Base-by-base conservation (phyloP, 1,140 invertebrate genomes). In the Probaryconus sp. region DNA sequence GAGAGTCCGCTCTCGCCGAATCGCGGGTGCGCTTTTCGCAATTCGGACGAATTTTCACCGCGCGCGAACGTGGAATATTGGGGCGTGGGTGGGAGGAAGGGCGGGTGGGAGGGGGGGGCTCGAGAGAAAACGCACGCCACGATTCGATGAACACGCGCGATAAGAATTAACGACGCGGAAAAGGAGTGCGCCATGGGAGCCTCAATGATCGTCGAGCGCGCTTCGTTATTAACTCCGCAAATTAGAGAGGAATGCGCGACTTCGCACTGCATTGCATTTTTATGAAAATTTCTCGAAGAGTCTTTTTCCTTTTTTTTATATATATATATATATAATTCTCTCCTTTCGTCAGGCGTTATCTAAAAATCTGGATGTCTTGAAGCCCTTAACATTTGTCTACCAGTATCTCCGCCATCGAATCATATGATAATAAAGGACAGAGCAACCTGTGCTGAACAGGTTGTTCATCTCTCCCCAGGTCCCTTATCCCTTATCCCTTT, bases 1-100 rank as follows among this genome's bases (percentile, higher is more conserved):
- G 30, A 58, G 61, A 68, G 24, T 31, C 11, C 56, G 45, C 68
- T 68, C 55, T 50, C 61, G 55, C 68, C 69, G 51, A 72, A 67
- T 69, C 69, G 45, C 53, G 48, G 71, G 35, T 30, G 53, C 56
- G 43, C 63, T 51, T 40, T 71, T 53, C 50, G 14, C 53, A 11
- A 24, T 43, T 31, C 42, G 31, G 43, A 33, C 43, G 53, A 9
- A n/a, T 16, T 56, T 70, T 55, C 45, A 53, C 48, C 26, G 35
- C 28, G n/a, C 47, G 38, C 40, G 61, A 68, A 65, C n/a, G n/a
- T n/a, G n/a, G n/a, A n/a, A n/a, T n/a, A n/a, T n/a, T n/a, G n/a
- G n/a, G n/a, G n/a, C n/a, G n/a, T n/a, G 13, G 37, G 53, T 43
- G n/a, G 6, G 9, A 9, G 6, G 11, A 9, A 24, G 26, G 18